Conservation (phyloP, 2,888 invertebrate species). For the Scelioninae gen. 1 region DNA sequence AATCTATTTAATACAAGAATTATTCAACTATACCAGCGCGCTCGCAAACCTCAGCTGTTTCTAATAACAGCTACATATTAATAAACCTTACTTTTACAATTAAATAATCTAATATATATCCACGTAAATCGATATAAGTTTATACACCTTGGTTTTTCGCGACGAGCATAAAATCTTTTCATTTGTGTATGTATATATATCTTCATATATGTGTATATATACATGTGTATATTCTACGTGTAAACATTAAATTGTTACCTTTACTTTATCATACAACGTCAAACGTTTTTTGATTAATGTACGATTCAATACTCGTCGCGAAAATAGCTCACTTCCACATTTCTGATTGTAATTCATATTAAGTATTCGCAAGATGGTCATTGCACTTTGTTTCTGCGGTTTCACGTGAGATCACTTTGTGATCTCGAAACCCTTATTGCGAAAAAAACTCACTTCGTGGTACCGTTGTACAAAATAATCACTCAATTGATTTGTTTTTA, state of each 20-base stretch:
- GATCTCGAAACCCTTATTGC: constrained; percentile 33
- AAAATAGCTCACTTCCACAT: constrained; percentile 19
- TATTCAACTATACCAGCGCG: constrained; percentile 65
- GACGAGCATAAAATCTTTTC: constrained; percentile 39
- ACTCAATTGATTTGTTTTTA: constrained; percentile 12
- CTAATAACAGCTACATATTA: constrained; percentile 55
- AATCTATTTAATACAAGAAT: constrained; percentile 75
- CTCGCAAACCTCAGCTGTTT: constrained; percentile 55
- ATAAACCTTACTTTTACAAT: constrained; percentile 52
- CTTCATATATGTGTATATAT: constrained; percentile 8
- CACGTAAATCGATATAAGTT: constrained; percentile 51
- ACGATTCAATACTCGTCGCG: constrained; percentile 32
- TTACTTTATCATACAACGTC: constrained; percentile 18
- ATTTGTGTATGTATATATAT: constrained; percentile 6
- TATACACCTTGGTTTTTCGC: constrained; percentile 16
- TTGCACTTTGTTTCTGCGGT: constrained; percentile 69
- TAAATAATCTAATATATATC: constrained; percentile 43
- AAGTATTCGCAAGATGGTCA: constrained; percentile 70
- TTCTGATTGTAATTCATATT: constrained; percentile 65
- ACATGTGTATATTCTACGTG: constrained; percentile 32
- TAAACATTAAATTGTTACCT: constrained; percentile 35
- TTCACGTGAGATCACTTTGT: constrained; percentile 49
- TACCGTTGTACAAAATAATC: constrained; percentile 36
- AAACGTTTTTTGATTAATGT: constrained; percentile 20
- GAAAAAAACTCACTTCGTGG: constrained; percentile 43